These are phyloP conservation scores for Macrophya annulata DNA, from an alignment of 2,888 invertebrate genomes.

Conservation along the genomic window DNA sequence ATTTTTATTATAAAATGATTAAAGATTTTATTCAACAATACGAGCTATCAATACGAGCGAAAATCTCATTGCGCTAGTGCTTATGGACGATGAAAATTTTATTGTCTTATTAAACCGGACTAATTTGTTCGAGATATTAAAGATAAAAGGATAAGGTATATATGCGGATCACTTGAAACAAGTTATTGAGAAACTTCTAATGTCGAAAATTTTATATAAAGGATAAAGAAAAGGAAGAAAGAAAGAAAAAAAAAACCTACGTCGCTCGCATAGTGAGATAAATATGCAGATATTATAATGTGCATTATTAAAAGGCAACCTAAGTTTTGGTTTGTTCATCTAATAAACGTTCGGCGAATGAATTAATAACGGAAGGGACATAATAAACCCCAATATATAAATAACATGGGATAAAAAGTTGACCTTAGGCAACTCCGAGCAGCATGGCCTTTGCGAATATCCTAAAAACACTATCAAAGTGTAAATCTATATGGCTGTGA, in stretches of 20 bases:
- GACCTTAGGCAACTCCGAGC: constrained; percentile 18
- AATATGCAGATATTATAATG: not conserved
- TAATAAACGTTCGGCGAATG: constrained; percentile 1
- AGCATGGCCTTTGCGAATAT: constrained; percentile 37
- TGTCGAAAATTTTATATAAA: not conserved
- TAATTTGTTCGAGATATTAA: not conserved
- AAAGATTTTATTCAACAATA: not conserved
- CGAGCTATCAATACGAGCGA: constrained; percentile 4
- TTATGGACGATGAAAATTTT: constrained; percentile 10
- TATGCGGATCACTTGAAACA: not conserved
- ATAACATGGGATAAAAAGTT: constrained; percentile 43
- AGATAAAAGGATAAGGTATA: not conserved
- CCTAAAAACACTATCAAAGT: constrained; percentile 51
- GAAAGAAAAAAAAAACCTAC: not conserved
- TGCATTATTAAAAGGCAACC: constrained; percentile 17
- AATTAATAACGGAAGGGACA: constrained; percentile 26
- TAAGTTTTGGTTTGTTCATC: constrained; percentile 46
- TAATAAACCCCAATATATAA: constrained; percentile 44
- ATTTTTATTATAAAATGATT: not conserved
- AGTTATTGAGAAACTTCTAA: not conserved
- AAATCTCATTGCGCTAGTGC: not conserved
- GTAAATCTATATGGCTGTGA: constrained; percentile 58
- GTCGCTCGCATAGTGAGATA: not conserved
- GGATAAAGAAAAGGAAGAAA: not conserved
- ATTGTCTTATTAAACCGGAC: constrained; percentile 6